These are phyloP conservation scores for Lagodon rhomboides DNA, from an alignment of 2,797 vertebrate genomes.

Conservation along the genomic window DNA sequence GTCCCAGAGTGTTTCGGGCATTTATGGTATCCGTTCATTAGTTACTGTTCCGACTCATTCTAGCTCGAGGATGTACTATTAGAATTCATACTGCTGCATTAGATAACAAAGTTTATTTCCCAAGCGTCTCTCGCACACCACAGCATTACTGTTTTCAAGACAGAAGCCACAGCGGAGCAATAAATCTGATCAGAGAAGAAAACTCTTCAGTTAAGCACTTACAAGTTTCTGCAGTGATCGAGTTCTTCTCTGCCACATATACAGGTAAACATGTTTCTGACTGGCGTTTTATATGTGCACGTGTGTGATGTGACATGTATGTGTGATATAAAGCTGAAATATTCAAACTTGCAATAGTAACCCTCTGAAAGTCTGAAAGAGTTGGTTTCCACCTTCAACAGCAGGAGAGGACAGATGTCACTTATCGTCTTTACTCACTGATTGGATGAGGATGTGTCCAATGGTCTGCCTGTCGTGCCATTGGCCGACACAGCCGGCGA, in stretches of 20 bases:
- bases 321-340: not conserved
- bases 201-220: no score
- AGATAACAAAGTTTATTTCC: not conserved
- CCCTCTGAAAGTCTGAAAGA: not conserved
- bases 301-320: not conserved
- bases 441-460: slow-evolving; percentile 94
- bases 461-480: slow-evolving; percentile 97
- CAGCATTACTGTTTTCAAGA: not conserved
- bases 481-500: slow-evolving; percentile 90
- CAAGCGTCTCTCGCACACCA: not conserved
- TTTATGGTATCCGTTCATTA: not conserved
- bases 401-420: not conserved
- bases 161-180: not conserved
- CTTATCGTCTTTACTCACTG: slow-evolving; percentile 84
- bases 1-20: not conserved
- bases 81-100: not conserved
- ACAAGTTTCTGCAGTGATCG: no score
- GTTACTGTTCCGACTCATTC: not conserved
- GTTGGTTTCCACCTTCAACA: no score
- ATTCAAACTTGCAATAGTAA: not conserved
- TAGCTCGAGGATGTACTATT: not conserved
- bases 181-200: slow-evolving; percentile 5
- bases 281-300: not conserved
- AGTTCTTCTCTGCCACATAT: not conserved
- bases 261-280: not conserved